phyloP scores from a whole-genome alignment of 2,113 vertebrate species.

The Crotalus viridis region DNA sequence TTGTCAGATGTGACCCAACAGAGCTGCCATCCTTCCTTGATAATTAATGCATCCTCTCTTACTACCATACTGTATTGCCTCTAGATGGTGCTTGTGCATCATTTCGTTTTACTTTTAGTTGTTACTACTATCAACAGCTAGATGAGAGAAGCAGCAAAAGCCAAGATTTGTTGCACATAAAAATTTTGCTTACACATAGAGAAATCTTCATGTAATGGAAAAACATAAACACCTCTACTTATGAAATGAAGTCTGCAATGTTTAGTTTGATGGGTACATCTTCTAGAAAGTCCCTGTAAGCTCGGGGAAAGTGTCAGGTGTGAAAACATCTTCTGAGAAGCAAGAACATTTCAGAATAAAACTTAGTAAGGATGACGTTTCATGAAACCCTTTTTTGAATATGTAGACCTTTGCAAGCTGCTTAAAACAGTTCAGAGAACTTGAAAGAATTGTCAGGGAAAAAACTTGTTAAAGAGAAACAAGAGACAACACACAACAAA shows the following conservation, averaged over 20 bases:
- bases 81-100: constrained; percentile 59
- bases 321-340: neutral
- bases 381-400: neutral
- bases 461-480: too few relatives aligned
- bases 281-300: neutral
- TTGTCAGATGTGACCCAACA: neutral
- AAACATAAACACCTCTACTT: neutral
- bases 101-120: constrained; percentile 5
- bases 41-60: neutral
- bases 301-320: neutral
- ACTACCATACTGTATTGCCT: constrained; percentile 26
- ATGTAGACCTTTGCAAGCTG: neutral
- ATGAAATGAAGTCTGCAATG: neutral
- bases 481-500: too few relatives aligned
- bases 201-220: neutral
- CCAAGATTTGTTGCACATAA: neutral
- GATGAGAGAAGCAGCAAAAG: neutral
- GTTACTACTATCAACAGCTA: neutral
- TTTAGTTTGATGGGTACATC: neutral
- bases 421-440: neutral
- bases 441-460: neutral
- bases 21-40: neutral
- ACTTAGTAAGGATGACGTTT: neutral
- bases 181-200: neutral
- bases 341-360: neutral